Conservation (phyloP, 2,113 vertebrate species). For the Leptocoma aspasia region DNA sequence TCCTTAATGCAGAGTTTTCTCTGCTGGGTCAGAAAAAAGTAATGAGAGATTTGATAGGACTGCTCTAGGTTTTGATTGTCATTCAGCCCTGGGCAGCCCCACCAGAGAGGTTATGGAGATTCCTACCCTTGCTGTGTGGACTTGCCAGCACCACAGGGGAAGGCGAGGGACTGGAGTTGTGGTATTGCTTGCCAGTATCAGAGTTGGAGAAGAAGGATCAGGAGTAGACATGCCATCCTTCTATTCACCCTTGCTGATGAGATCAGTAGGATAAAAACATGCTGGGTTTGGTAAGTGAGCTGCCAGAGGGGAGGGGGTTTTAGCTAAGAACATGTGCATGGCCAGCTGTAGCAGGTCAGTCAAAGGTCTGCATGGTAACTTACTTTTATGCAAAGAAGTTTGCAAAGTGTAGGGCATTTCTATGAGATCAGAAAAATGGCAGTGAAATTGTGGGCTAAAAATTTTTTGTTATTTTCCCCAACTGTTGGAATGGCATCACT, state of each 20-base stretch:
- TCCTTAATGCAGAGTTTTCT: background rate
- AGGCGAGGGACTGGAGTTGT: rapidly evolving
- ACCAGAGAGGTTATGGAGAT: background rate
- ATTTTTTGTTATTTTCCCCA: background rate
- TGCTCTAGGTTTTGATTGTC: background rate
- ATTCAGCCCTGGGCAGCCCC: background rate
- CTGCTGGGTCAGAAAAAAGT: background rate
- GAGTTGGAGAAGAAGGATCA: background rate
- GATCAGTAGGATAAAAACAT: background rate
- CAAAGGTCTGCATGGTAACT: background rate
- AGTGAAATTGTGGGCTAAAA: background rate
- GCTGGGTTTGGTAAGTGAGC: background rate
- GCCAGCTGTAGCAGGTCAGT: background rate
- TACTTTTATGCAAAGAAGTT: background rate
- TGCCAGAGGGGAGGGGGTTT: background rate
- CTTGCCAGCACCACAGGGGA: background rate
- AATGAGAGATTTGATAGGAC: background rate
- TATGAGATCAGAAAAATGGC: background rate
- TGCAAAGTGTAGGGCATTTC: background rate
- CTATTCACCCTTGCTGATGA: background rate
- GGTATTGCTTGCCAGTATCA: background rate
- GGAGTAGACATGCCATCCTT: background rate
- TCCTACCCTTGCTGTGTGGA: background rate
- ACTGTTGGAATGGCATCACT: background rate
- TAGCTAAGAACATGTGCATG: background rate